phyloP scores from a whole-genome alignment of 37 sponge, comb jelly and placozoan genomes.

The Eunapius fragilis region DNA sequence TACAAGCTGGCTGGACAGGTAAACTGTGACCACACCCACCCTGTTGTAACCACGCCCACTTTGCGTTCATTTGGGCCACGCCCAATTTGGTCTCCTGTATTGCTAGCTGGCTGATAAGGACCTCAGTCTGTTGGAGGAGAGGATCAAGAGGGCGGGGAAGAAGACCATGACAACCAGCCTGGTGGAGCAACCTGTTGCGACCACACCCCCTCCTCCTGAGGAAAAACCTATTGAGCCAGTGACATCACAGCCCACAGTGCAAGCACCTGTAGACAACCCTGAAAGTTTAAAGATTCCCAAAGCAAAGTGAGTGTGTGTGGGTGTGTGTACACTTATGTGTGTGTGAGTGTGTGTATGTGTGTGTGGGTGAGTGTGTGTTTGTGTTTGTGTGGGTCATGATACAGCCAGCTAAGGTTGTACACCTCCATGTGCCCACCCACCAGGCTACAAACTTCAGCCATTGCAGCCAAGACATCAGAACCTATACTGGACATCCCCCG shows the following conservation, averaged over 20 bases:
- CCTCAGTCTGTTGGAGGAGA: constrained; percentile 74
- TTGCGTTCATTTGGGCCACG: too few species aligned
- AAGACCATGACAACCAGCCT: constrained; percentile 26
- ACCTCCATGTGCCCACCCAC: background rate
- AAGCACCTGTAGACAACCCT: background rate
- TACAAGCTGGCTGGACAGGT: constrained; percentile 82
- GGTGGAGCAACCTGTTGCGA: background rate
- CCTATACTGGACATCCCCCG: too few species aligned
- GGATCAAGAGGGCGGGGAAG: constrained; percentile 52
- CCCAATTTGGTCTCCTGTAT: too few species aligned
- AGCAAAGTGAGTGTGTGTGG: too few species aligned
- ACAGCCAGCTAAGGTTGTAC: too few species aligned
- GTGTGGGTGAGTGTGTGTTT: too few species aligned
- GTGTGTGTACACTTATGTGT: too few species aligned
- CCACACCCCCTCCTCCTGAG: background rate
- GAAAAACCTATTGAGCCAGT: background rate
- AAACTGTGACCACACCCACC: background rate
- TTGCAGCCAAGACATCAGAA: background rate
- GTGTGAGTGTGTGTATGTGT: background rate
- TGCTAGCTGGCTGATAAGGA: constrained; percentile 79
- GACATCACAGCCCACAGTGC: background rate
- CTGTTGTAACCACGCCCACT: background rate
- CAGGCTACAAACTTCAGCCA: background rate
- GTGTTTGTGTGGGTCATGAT: too few species aligned
- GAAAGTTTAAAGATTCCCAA: background rate